Evolutionary conservation across 2,113 vertebrate genomes (phyloP).

Genomic region (Mirza zaza): DNA sequence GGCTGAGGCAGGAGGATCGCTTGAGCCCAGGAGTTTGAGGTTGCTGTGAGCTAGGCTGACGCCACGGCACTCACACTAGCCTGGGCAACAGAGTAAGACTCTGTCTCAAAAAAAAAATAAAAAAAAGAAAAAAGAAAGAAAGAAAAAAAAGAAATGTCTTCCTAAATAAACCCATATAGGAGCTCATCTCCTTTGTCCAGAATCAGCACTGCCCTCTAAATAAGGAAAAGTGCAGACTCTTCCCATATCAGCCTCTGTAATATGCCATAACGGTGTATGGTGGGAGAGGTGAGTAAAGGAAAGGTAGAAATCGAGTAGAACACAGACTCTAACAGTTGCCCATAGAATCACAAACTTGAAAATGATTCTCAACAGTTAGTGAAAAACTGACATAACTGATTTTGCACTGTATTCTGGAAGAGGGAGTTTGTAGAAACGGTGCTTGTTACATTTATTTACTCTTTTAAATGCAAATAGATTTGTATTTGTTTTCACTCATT

Average conservation of each 20-base stretch:
- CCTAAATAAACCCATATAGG: neutral
- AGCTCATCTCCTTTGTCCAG: neutral
- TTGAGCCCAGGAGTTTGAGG: too few relatives aligned
- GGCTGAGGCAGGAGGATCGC: too few relatives aligned
- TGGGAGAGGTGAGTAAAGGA: neutral
- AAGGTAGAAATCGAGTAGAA: neutral
- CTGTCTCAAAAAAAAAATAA: too few relatives aligned
- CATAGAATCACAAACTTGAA: neutral
- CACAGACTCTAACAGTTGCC: neutral
- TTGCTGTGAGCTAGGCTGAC: too few relatives aligned
- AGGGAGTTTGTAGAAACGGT: neutral
- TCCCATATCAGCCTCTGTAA: neutral
- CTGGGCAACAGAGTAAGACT: too few relatives aligned
- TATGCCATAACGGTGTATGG: neutral
- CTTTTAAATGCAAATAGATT: neutral
- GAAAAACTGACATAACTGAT: neutral
- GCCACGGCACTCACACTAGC: too few relatives aligned
- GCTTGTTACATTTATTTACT: neutral
- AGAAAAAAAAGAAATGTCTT: neutral
- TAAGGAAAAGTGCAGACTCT: neutral
- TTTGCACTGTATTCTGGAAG: neutral
- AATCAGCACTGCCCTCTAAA: neutral
- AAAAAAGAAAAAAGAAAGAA: too few relatives aligned
- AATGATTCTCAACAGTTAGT: neutral
- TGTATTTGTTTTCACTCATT: neutral